Base-by-base conservation (phyloP, 1,140 invertebrate species). In the Druon quercuslanigerum region DNA sequence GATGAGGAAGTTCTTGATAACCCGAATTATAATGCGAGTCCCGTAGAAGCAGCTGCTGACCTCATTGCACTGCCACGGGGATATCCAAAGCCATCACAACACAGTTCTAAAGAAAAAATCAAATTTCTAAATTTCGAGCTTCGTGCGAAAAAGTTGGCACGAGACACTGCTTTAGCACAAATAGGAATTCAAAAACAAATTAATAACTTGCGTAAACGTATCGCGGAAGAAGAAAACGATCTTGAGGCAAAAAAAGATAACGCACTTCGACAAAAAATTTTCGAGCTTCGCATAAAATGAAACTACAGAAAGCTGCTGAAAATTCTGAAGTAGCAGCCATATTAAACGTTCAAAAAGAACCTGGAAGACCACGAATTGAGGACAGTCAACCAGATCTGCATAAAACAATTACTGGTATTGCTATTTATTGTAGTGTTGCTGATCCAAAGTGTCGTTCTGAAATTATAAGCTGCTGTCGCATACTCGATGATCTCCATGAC, bases 401-500 rank as follows among this genome's bases (percentile, higher is more conserved):
- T 33, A 14, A 40, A 0, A 14, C 14, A 33, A 60, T 14, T 6
- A 40, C 20, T 20, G 25, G 40, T 33, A 60, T 60, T 60, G 57
- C 57, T 33, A 33, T 60, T 60, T 25, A 60, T 60, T 60, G 57
- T 0, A 60, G 25, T 60, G 20, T 11, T 20, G 57, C 12, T 33
- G 57, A 60, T 60, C 25, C 20, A 14, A 60, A 16, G 14, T 3
- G 57, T 60, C 12, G 57, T 16, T 33, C 57, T 60, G 20, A 60
- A 13, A 60, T 60, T 33, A 60, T 60, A 40, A 40, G 14, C 20
- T 60, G 57, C 14, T 40, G 57, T 60, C 57, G 25, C 20, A 40
- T 25, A 16, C 57, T 60, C 25, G 20, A 60, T 40, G 20, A 60
- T 60, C 25, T 60, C 25, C 57, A 60, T 60, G 57, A 60, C 6